Evolutionary conservation across 1,140 invertebrate genomes (phyloP).

Genomic region (Zaprionus kolodkinae): DNA sequence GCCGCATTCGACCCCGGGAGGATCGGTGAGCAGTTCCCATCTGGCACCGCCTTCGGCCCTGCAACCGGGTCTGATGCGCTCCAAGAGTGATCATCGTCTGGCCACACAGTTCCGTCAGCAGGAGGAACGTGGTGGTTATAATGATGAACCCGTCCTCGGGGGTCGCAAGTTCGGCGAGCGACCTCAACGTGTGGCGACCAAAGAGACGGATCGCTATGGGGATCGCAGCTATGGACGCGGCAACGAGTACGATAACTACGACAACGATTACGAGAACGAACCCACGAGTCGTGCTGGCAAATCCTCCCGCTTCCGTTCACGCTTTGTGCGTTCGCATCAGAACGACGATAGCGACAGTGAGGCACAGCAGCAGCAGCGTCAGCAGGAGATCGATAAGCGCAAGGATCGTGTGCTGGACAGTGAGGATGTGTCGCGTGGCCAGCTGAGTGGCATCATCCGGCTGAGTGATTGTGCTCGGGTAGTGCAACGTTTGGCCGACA

Average conservation of each 20-base stretch:
- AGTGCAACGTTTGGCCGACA: conserved; percentile 94
- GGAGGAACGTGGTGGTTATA: conserved; percentile 88
- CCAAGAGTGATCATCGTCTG: conserved; percentile 96
- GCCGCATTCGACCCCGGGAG: conserved; percentile 85
- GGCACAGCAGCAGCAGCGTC: conserved; percentile 84
- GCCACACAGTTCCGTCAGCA: conserved; percentile 95
- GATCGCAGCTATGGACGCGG: conserved; percentile 85
- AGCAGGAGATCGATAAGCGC: conserved; percentile 88
- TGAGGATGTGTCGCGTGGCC: conserved; percentile 94
- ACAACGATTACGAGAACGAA: conserved; percentile 88
- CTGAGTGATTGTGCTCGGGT: conserved; percentile 94
- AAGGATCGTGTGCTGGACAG: conserved; percentile 93
- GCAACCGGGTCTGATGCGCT: conserved; percentile 92
- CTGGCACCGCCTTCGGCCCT: conserved; percentile 87
- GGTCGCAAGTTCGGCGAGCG: conserved; percentile 90
- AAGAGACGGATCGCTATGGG: conserved; percentile 83
- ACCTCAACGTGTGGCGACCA: conserved; percentile 84
- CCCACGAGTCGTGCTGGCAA: conserved; percentile 82
- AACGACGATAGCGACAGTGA: conserved; percentile 89
- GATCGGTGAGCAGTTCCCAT: conserved; percentile 83
- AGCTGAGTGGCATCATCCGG: conserved; percentile 95
- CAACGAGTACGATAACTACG: conserved; percentile 87
- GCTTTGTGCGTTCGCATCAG: conserved; percentile 88
- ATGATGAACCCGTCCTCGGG: conserved; percentile 88
- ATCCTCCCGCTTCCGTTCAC: conserved; percentile 88